These are phyloP conservation scores for Ceratotherium simum DNA, from an alignment of 2,113 vertebrate genomes.

Conservation along the genomic window DNA sequence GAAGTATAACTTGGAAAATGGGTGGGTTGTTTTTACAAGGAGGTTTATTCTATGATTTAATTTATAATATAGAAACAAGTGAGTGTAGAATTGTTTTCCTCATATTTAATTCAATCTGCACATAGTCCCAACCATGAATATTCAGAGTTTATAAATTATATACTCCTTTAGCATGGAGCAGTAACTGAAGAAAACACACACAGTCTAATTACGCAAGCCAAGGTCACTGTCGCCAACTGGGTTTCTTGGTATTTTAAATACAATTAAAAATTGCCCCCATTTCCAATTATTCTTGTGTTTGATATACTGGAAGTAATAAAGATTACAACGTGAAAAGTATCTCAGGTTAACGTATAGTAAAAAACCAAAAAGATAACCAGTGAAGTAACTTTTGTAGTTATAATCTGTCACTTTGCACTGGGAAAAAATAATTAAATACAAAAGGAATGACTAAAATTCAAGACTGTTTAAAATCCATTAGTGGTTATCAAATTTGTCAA, in stretches of 20 bases:
- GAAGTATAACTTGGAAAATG: neutral
- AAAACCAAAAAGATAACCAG: neutral
- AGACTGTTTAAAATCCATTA: neutral
- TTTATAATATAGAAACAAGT: neutral
- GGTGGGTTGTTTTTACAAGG: neutral
- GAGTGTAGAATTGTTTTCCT: neutral
- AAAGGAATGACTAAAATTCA: neutral
- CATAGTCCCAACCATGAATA: neutral
- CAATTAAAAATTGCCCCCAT: neutral
- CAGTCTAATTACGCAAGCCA: neutral
- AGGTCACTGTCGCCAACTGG: neutral
- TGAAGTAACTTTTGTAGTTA: neutral
- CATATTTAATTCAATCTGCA: neutral
- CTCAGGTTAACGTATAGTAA: neutral
- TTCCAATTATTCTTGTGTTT: neutral
- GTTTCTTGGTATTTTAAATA: neutral
- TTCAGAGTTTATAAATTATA: neutral
- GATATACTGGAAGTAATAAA: neutral
- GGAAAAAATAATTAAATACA: neutral
- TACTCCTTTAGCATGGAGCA: neutral
- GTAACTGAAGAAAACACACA: neutral
- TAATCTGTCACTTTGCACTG: neutral
- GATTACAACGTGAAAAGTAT: neutral
- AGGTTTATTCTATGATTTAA: neutral
- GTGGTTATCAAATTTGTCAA: neutral